Base-by-base conservation (phyloP, 2,888 invertebrate genomes). In the Noctua comes region DNA sequence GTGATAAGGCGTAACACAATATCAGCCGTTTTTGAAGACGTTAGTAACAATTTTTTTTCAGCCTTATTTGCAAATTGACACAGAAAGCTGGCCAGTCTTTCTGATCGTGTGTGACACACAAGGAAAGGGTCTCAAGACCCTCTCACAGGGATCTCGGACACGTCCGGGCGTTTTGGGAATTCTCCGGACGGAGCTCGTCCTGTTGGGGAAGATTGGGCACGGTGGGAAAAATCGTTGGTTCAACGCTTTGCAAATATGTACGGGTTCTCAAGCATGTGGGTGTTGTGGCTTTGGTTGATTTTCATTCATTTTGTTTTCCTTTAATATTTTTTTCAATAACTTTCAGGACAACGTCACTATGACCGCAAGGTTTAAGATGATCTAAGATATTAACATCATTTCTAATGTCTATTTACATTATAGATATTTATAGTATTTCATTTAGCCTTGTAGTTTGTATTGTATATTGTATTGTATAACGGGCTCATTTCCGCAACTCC, bases 141-240 rank as follows among this genome's bases (percentile, higher is more conserved):
- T 87, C 81, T 79, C 70, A 77, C 88, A 91, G 92, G 93, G 93
- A 90, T 90, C 89, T 90, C 85, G 90, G 92, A 91, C 92, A 92
- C 92, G 93, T 93, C 86, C 85, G 88, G 93, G 93, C 92, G 92
- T 90, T 93, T 91, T 86, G 93, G 94, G 93, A 94, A 95, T 94
- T 92, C 93, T 85, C 84, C 83, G 88, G 84, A 89, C 86, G 86
- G 89, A 90, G 92, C 93, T 90, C 92, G 91, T 92, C 91, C 88
- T 89, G 88, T 84, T 85, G 85, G 83, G 80, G 88, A 91, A 91
- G 90, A 93, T 92, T 94, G 92, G 80, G 90, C 83, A 89, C 88
- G 87, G 89, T 91, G 90, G 86, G 91, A 89, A 91, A 88, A 91
- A 91, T 90, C 88, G 82, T 85, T 73, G 86, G 82, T 82, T 79